Conservation (phyloP, 2,888 invertebrate genomes). For the Isoperla grammatica region DNA sequence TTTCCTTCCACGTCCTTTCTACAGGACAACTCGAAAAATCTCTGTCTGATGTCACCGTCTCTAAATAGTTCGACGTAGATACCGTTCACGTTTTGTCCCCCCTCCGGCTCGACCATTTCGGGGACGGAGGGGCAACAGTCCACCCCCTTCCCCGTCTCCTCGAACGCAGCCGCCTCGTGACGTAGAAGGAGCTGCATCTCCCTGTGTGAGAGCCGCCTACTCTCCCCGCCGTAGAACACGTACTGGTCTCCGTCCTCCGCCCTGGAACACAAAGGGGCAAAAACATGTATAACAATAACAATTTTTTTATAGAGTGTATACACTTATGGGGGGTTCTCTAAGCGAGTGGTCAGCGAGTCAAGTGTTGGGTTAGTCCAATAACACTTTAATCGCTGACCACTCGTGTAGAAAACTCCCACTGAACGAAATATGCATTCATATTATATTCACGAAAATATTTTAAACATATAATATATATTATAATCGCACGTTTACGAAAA, state of each 20-base stretch:
- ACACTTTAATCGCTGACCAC: no score
- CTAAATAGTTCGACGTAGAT: slow-evolving; percentile 69
- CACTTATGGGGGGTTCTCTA: no score
- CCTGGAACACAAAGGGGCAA: slow-evolving; percentile 28
- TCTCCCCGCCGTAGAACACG: slow-evolving; percentile 29
- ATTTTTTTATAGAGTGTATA: no score
- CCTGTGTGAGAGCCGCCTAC: slow-evolving; percentile 49
- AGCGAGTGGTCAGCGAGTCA: no score
- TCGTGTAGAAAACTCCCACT: no score
- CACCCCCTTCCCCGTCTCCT: slow-evolving; percentile 46
- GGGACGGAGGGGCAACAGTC: slow-evolving; percentile 78
- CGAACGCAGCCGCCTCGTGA: slow-evolving; percentile 45
- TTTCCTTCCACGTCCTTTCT: slow-evolving; percentile 60
- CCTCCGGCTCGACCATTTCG: slow-evolving; percentile 70
- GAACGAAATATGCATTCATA: no score
- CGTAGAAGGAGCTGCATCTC: slow-evolving; percentile 60
- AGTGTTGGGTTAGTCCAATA: no score
- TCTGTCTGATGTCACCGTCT: slow-evolving; percentile 32
- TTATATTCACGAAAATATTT: no score
- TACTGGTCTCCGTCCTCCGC: slow-evolving; percentile 31
- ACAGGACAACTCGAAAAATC: slow-evolving; percentile 76
- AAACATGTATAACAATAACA: no score
- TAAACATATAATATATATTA: no score
- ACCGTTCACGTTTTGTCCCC: slow-evolving; percentile 67
- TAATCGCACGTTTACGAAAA: no score